Base-by-base conservation (phyloP, 2,113 vertebrate genomes). In the Narcine bancroftii region DNA sequence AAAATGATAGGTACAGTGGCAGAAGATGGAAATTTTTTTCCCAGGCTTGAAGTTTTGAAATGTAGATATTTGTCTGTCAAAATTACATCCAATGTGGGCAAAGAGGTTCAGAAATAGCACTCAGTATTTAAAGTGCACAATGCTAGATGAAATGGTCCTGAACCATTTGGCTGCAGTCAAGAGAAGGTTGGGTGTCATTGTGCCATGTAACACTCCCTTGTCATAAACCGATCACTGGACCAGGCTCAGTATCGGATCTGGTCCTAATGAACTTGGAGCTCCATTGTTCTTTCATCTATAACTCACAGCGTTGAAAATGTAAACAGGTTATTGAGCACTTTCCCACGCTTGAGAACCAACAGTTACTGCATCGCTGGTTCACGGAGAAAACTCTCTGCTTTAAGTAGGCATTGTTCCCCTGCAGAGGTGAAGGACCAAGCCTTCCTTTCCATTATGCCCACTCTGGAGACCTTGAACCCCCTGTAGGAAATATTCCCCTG, bases 261-360 rank as follows among this genome's bases (percentile, higher is more conserved):
- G n/a, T 19, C 29, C 36, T 24, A 65, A n/a, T 89, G 60, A 42
- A 0, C 50, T 33, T 87, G 33, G 45, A 29, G 9, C 56, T 89
- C 85, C 21, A 89, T 89, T 89, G 85, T 89, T 89, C 85, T 89
- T 42, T 15, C 6, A 39, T 19, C 85, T 56, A 89, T 89, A 89
- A 89, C 85, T 89, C 85, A 89, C 6, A 1, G 7, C 7, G 17
- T 42, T 66, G 85, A 89, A 65, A 65, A n/a, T 65, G 60, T 56
- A 24, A 36, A 39, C 10, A 39, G 39, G 79, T 89, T 65, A 66
- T 65, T 39, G 11, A 65, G 53, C 19, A 33, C 53, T 42, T 89
- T 89, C 85, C 85, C 60, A 89, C 15, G 85, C 56, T 17, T 66
- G 56, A 65, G 56, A 63, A 39, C 53, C 79, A 9, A 5, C 60